Evolutionary conservation across 1,140 invertebrate genomes (phyloP).

Genomic region (Sminthurinus signatus): DNA sequence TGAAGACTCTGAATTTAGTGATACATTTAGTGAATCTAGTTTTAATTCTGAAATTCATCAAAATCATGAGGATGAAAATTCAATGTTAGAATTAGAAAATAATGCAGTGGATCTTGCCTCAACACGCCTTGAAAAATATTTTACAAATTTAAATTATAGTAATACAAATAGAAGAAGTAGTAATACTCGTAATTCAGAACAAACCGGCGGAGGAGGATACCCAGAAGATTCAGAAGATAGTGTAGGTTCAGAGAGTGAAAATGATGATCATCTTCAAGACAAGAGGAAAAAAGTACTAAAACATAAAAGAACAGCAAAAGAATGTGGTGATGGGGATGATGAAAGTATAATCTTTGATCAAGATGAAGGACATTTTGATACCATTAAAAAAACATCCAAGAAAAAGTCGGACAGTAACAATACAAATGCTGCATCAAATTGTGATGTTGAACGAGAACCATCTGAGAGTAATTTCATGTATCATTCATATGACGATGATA

Average conservation of each 20-base stretch:
- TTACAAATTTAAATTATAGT: constrained; percentile 49
- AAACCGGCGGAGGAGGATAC: not conserved
- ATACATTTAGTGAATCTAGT: constrained; percentile 72
- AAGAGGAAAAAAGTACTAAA: constrained; percentile 39
- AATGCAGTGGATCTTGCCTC: constrained; percentile 69
- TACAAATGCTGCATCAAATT: not conserved
- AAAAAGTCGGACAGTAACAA: constrained; percentile 19
- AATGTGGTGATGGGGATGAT: constrained; percentile 36
- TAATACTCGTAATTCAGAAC: not conserved
- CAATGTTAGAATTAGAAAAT: no score
- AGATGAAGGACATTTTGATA: constrained; percentile 39
- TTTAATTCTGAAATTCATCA: constrained; percentile 48
- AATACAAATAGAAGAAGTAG: not conserved
- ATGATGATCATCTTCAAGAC: constrained; percentile 28
- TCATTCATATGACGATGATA: no score
- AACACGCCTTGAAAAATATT: constrained; percentile 82
- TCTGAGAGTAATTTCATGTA: no score
- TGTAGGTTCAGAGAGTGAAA: constrained; percentile 35
- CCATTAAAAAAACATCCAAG: constrained; percentile 37
- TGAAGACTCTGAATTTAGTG: constrained; percentile 48
- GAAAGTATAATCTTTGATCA: constrained; percentile 29
- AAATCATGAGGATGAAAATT: constrained; percentile 48
- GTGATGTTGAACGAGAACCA: not conserved
- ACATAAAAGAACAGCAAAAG: constrained; percentile 37
- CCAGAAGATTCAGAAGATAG: constrained; percentile 24